These are phyloP conservation scores for Colistium nudipinnis DNA, from an alignment of 2,113 vertebrate species.

Conservation along the genomic window DNA sequence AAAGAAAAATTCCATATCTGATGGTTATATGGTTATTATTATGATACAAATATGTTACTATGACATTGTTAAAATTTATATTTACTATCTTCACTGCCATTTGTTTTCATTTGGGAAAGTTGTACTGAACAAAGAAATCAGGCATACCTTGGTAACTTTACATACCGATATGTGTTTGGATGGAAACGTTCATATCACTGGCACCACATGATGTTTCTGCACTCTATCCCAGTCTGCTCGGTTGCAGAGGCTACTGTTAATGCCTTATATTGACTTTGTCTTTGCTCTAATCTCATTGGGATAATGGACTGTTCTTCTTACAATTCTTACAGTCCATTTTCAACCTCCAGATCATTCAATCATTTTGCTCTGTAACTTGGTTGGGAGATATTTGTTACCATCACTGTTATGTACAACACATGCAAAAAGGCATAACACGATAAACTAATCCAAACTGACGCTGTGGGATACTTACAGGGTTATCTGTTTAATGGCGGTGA, in stretches of 20 bases:
- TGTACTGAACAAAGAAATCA: too few species aligned
- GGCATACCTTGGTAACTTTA: too few species aligned
- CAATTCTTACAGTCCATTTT: conserved; percentile 48
- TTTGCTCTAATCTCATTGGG: conserved; percentile 50
- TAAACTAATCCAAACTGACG: conserved; percentile 9
- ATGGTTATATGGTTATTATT: too few species aligned
- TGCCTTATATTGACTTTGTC: conserved; percentile 27
- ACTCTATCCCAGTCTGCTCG: not conserved
- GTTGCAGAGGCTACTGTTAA: too few species aligned
- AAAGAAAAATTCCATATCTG: too few species aligned
- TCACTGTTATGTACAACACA: conserved; percentile 6
- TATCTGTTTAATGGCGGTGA: not conserved
- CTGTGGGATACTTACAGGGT: not conserved
- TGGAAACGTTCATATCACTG: not conserved
- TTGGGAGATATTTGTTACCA: conserved; percentile 39
- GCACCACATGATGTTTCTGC: not conserved
- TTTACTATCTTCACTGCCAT: too few species aligned
- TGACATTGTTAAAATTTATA: too few species aligned
- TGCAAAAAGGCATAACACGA: conserved; percentile 6
- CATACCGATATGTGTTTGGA: not conserved
- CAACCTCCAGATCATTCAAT: conserved; percentile 28
- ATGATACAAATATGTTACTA: too few species aligned
- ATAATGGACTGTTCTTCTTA: conserved; percentile 50
- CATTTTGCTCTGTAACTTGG: conserved; percentile 24
- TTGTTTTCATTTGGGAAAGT: too few species aligned